A percentile compares a stretch with the other conserved stretches of the same genome.
These are phyloP conservation scores for Chlamydotis undulata DNA, from an alignment of 2,113 vertebrate species.

Conservation along the genomic window DNA sequence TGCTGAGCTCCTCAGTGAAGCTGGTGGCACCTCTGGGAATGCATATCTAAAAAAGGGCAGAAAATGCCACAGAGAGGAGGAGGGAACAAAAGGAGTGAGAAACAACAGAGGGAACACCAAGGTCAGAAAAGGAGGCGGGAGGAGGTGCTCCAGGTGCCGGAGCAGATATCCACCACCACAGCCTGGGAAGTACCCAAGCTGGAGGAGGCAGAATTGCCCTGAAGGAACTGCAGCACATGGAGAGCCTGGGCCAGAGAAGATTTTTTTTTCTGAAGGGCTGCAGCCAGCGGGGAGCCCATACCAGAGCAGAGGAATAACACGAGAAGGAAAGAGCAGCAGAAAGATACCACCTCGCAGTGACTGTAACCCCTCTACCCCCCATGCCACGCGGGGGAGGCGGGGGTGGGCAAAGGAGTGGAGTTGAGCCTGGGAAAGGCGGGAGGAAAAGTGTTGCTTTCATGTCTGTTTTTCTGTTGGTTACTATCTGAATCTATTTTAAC, in stretches of 20 bases:
- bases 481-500: not conserved
- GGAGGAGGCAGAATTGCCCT: not conserved
- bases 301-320: not conserved
- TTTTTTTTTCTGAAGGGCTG: not conserved
- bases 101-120: not conserved
- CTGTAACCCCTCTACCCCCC: accelerated
- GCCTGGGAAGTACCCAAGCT: not conserved
- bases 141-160: not conserved
- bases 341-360: not conserved
- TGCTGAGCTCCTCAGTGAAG: not conserved
- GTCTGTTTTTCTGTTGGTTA: not conserved
- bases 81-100: not conserved
- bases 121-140: not conserved
- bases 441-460: not conserved
- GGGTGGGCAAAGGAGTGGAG: accelerated
- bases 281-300: not conserved
- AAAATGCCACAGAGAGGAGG: not conserved
- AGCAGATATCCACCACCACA: not conserved
- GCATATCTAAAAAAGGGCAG: accelerated
- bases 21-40: not conserved
- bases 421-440: not conserved
- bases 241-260: not conserved
- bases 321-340: not conserved
- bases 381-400: accelerated
- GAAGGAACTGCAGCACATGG: not conserved